Conservation (phyloP, 2,888 invertebrate species). For the Hemaris fuciformis region DNA sequence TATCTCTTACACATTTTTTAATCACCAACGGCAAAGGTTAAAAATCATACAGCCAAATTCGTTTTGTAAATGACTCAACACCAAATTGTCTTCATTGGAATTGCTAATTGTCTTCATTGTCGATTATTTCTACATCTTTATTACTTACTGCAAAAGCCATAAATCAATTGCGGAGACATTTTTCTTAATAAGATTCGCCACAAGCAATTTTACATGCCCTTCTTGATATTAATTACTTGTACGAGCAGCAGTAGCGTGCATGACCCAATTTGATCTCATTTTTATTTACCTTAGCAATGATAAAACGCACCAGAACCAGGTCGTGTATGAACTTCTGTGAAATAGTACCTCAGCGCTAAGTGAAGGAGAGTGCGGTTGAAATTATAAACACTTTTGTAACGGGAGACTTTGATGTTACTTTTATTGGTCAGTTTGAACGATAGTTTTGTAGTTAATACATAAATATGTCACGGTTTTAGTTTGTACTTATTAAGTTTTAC, state of each 20-base stretch:
- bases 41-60: not conserved
- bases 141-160: not conserved
- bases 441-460: not conserved
- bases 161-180: conserved; percentile 1
- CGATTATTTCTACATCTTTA: conserved; percentile 1
- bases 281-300: conserved; percentile 44
- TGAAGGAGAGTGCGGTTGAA: conserved; percentile 3
- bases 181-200: not conserved
- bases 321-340: conserved; percentile 24
- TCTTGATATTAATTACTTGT: conserved; percentile 7
- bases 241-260: not conserved
- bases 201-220: conserved; percentile 3
- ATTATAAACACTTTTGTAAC: conserved; percentile 1
- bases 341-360: not conserved
- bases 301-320: conserved; percentile 28
- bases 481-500: too few relatives aligned
- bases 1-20: not conserved
- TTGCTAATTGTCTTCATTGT: conserved; percentile 4
- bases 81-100: not conserved
- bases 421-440: not conserved
- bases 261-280: conserved; percentile 35
- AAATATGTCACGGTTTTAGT: not conserved
- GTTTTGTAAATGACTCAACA: not conserved
- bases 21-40: not conserved
- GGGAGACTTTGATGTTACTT: conserved; percentile 4